Evolutionary conservation across 2,113 vertebrate species (phyloP).

Genomic region (Hippocampus zosterae): DNA sequence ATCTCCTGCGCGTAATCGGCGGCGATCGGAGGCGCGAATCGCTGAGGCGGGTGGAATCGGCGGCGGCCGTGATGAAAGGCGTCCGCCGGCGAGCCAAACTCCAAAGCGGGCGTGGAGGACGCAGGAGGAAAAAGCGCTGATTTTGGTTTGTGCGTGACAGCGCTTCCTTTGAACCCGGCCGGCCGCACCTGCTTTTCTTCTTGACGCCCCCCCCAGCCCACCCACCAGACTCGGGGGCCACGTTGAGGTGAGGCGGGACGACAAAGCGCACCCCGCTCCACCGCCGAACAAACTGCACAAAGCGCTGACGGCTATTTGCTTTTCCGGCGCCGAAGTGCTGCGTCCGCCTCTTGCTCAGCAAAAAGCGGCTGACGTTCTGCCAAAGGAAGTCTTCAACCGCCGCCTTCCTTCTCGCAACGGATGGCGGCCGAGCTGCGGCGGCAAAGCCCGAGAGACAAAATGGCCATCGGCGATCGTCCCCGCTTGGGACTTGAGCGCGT

Average conservation of each 20-base stretch:
- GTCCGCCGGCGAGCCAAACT: not conserved
- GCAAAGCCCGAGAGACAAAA: conserved; percentile 15
- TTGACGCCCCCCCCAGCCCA: conserved; percentile 39
- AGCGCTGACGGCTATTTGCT: conserved; percentile 71
- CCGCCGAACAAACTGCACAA: conserved; percentile 48
- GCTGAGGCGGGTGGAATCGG: conserved; percentile 63
- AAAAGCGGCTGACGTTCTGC: no score
- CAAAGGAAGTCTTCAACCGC: no score
- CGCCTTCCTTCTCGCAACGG: conserved; percentile 9
- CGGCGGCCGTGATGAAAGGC: conserved; percentile 64
- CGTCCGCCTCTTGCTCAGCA: conserved; percentile 62
- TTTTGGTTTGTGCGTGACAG: conserved; percentile 63
- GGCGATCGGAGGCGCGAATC: conserved; percentile 64
- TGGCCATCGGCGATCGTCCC: conserved; percentile 27
- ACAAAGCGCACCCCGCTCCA: not conserved
- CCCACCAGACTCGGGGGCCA: conserved; percentile 46
- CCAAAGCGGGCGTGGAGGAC: conserved; percentile 39
- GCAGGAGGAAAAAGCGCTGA: conserved; percentile 21
- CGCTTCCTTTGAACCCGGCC: no score
- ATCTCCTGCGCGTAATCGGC: conserved; percentile 58
- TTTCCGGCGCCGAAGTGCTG: conserved; percentile 69
- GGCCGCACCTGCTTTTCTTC: no score
- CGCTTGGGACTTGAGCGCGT: conserved; percentile 13
- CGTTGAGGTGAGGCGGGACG: not conserved
- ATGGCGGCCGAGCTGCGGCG: conserved; percentile 17